Evolutionary conservation across 64 coral and sea anemone species (phyloP), one percentile per base, ranked within the genome.

Genomic region (Platygyra sinensis): DNA sequence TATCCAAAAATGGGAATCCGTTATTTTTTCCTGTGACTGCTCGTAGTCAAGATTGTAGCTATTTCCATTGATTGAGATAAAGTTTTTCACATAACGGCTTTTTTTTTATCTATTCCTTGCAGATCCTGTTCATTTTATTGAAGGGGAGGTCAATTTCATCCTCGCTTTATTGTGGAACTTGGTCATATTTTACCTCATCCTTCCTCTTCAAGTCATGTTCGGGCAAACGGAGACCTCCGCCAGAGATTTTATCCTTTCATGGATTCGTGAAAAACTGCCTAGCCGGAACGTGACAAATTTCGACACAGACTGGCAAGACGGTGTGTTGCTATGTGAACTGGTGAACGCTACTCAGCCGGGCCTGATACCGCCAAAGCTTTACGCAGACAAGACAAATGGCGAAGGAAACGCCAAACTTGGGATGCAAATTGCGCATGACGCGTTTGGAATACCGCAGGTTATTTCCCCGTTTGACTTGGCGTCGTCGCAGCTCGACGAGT

Each of bases 381-480:
- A 95, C 28, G 78, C 83, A 2, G 93, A 98, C 52, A 86, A 92
- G 29, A 84, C 81, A 60, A 96, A 95, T 67, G 32, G 87, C 19
- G 94, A 96, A 77, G 88, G 79, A 38, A 99, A 93, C 38, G 97
- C 88, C 0, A 99, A 96, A 24, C 87, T 99, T 20, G 97, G 94
- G 24, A 99, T 99, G 72, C 94, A 99, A 73, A 95, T 90, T 55
- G 97, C 91, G 29, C 89, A 99, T 67, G 91, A 96, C 28, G 87
- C 78, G 20, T 96, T 95, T 76, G 97, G 97, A 27, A 99, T 99
- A 88, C 97, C 97, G 67, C 85, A 93, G 81, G 93, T 99, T 6
- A 93, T 99, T 80, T 99, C 97, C 17, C 75, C 97, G 32, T 95
- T 89, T 62, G 97, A 99, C 52, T 19, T 99, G 9, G 94, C 94